phyloP scores from a whole-genome alignment of 2,888 invertebrate species.

The Conus canariensis region DNA sequence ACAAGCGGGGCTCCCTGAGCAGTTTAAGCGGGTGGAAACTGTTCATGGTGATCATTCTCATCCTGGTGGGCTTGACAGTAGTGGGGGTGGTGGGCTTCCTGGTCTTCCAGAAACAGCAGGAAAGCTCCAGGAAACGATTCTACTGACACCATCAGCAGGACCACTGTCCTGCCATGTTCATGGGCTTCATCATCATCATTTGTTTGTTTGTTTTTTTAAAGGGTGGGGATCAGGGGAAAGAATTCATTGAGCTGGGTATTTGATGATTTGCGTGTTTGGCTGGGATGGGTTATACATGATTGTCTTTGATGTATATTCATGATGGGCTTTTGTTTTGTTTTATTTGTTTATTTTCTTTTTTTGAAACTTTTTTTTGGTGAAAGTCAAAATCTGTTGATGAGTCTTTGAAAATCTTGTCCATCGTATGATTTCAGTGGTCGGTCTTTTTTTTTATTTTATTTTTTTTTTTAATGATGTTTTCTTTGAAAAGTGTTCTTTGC shows the following conservation, averaged over 20 bases:
- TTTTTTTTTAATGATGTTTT: neutral
- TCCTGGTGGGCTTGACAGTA: constrained; percentile 90
- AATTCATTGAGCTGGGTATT: neutral
- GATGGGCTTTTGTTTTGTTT: too few relatives aligned
- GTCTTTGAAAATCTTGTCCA: too few relatives aligned
- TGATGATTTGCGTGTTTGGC: neutral
- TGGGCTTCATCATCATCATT: neutral
- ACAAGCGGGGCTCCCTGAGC: constrained; percentile 84
- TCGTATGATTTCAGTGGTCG: neutral
- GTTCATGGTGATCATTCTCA: constrained; percentile 91
- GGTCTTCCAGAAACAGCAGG: constrained; percentile 95
- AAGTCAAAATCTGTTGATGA: too few relatives aligned
- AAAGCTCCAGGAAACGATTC: constrained; percentile 92
- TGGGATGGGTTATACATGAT: neutral
- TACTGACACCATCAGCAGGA: constrained; percentile 80
- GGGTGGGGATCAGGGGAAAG: neutral
- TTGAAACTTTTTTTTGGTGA: too few relatives aligned
- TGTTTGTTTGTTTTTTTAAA: neutral
- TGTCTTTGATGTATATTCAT: too few relatives aligned
- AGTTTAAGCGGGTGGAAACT: constrained; percentile 94
- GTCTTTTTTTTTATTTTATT: neutral
- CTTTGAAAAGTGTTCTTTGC: neutral
- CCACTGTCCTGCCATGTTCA: neutral
- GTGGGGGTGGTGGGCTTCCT: constrained; percentile 93
- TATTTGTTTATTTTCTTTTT: too few relatives aligned